Base-by-base conservation (phyloP, 2,888 invertebrate genomes). In the Leucophora obtusa region DNA sequence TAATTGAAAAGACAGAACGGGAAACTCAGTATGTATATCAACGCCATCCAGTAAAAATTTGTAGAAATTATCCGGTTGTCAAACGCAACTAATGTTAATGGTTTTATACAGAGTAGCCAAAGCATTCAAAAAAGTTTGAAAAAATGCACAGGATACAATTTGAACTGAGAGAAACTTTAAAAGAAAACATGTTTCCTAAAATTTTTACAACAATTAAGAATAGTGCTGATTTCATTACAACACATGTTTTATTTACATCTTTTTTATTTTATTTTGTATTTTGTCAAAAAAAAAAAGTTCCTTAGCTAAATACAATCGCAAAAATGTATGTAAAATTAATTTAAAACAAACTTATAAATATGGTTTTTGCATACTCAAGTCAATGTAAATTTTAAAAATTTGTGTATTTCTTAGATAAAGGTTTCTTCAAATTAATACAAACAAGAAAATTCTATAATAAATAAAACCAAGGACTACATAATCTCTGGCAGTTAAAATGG, bases 391-490 rank as follows among this genome's bases (percentile, higher is more conserved):
- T 69, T 47, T 47, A 47, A n/a, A 47, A n/a, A 47, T 47, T 47
- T 47, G 43, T 47, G 43, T 47, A 47, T 47, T 47, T 47, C 43
- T n/a, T 62, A 35, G 35, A 68, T 17, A 51, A 70, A 69, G 65
- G 77, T 73, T 77, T 69, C 69, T 33, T 8, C n/a, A 43, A 47
- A 73, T 28, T 24, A 50, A 66, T 65, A 81, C 69, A 79, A 62
- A 59, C n/a, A n/a, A 14, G 35, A 53, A 18, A 56, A 47, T 28
- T 18, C 38, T 59, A 24, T 17, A 62, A 28, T 21, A 76, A 62
- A 28, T 21, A 76, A 56, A 81, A 81, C 76, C 72, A 81, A 77
- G 80, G 80, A 81, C 80, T 81, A 77, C 75, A 80, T 80, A 80
- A 80, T 80, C 79, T 80, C 79, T 80, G 79, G 76, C 75, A 59